Percentiles rank a stretch among this genome's conserved stretches.
These are phyloP conservation scores for Limnothrissa miodon DNA, from an alignment of 2,113 vertebrate genomes.

Conservation along the genomic window DNA sequence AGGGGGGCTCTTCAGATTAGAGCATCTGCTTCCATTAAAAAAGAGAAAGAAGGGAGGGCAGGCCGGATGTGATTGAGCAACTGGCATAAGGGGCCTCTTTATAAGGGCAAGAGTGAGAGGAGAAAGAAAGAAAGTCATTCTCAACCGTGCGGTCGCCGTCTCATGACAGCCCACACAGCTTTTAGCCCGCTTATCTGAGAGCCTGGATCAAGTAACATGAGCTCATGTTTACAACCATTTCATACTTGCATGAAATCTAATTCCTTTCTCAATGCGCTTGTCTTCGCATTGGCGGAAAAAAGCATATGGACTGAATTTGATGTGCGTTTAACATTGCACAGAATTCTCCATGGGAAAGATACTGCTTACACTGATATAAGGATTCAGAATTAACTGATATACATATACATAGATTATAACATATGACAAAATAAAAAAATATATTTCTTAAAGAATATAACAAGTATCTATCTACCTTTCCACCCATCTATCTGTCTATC, in stretches of 20 bases:
- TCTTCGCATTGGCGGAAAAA: neutral
- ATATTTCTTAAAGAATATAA: too few relatives aligned
- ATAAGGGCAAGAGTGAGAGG: slow-evolving; percentile 34
- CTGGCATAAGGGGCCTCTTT: slow-evolving; percentile 39
- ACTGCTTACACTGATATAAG: neutral
- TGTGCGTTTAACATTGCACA: neutral
- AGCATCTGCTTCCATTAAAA: slow-evolving; percentile 54
- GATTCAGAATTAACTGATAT: neutral
- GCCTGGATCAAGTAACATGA: neutral
- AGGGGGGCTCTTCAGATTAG: slow-evolving; percentile 23
- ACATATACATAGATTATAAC: too few relatives aligned
- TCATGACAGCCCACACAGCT: slow-evolving; percentile 10
- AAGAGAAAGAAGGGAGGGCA: slow-evolving; percentile 25
- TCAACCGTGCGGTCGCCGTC: slow-evolving; percentile 24
- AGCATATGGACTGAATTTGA: neutral
- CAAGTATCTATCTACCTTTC: too few relatives aligned
- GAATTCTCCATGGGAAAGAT: neutral
- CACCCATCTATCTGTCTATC: too few relatives aligned
- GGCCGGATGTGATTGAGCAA: slow-evolving; percentile 57
- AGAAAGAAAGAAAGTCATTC: slow-evolving; percentile 21
- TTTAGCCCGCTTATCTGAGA: neutral
- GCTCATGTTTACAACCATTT: slow-evolving; percentile 1
- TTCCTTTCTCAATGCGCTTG: neutral
- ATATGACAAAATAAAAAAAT: too few relatives aligned
- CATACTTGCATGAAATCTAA: slow-evolving; percentile 9